phyloP scores from a whole-genome alignment of 1,140 invertebrate species.

The Drosophila fuyamai region DNA sequence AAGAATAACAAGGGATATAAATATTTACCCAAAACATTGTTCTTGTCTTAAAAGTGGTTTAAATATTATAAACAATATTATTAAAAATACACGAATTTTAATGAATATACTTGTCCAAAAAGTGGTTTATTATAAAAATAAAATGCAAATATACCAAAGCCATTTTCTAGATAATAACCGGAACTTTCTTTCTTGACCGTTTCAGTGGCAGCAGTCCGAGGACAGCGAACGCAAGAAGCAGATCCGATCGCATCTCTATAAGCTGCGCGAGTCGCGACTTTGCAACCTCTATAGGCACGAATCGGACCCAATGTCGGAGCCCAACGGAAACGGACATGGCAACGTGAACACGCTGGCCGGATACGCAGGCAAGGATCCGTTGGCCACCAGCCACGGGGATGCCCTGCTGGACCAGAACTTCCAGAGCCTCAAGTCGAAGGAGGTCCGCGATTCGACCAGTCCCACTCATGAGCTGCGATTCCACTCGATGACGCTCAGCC shows the following conservation, averaged over 20 bases:
- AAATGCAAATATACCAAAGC: background rate
- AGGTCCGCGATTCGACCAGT: slow-evolving; percentile 90
- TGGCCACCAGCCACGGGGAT: slow-evolving; percentile 87
- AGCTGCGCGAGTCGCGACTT: slow-evolving; percentile 90
- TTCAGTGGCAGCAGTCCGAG: slow-evolving; percentile 93
- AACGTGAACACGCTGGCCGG: slow-evolving; percentile 49
- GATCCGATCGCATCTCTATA: slow-evolving; percentile 93
- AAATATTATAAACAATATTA: too few species aligned
- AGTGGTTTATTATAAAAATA: too few species aligned
- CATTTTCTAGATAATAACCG: background rate
- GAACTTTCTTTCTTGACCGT: background rate
- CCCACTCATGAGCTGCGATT: slow-evolving; percentile 86
- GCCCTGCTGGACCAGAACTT: slow-evolving; percentile 90
- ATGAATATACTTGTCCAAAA: too few species aligned
- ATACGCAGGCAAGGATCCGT: slow-evolving; percentile 71
- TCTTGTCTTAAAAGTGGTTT: too few species aligned
- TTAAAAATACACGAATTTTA: background rate
- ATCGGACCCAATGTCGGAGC: slow-evolving; percentile 65
- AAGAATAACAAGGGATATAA: too few species aligned
- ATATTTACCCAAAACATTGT: too few species aligned
- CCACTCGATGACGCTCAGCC: slow-evolving; percentile 71
- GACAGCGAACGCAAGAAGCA: slow-evolving; percentile 94
- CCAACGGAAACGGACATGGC: slow-evolving; percentile 71
- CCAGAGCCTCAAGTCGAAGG: slow-evolving; percentile 90
- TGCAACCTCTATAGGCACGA: slow-evolving; percentile 88